A percentile compares a stretch with the other conserved stretches of the same genome.
phyloP scores from a whole-genome alignment of 2,888 invertebrate species.

The Hirtodrosophila histrioides region DNA sequence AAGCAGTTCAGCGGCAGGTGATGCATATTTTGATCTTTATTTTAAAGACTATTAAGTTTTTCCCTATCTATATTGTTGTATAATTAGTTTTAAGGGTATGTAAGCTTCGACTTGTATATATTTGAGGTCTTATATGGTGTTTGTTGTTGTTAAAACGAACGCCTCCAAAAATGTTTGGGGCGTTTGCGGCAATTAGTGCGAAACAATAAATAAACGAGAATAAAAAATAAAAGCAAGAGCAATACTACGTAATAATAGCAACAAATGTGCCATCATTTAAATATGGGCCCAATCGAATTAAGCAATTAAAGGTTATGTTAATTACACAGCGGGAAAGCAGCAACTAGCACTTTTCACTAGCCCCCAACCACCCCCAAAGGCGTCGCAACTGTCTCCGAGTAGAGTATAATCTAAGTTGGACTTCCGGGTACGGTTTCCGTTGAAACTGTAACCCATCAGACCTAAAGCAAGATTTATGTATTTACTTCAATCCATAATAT shows the following conservation, averaged over 20 bases:
- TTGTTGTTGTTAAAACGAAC: constrained; percentile 12
- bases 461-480: constrained; percentile 72
- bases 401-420: constrained; percentile 48
- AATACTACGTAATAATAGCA: constrained; percentile 19
- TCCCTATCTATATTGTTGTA: background rate
- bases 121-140: background rate
- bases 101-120: background rate
- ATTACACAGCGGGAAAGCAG: constrained; percentile 30
- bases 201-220: constrained; percentile 21
- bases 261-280: constrained; percentile 49
- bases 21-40: no score
- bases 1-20: no score
- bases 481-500: constrained; percentile 71
- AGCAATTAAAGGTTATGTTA: constrained; percentile 68
- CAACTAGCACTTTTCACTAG: background rate
- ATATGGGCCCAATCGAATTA: constrained; percentile 48
- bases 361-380: constrained; percentile 2
- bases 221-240: constrained; percentile 16
- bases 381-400: background rate
- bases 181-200: constrained; percentile 54
- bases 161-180: constrained; percentile 49
- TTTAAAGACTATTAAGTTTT: no score
- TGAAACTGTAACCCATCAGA: constrained; percentile 5
- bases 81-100: constrained; percentile 15
- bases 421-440: constrained; percentile 63